Conservation (phyloP, 2,797 vertebrate species). For the Parotocinclus haroldoi region DNA sequence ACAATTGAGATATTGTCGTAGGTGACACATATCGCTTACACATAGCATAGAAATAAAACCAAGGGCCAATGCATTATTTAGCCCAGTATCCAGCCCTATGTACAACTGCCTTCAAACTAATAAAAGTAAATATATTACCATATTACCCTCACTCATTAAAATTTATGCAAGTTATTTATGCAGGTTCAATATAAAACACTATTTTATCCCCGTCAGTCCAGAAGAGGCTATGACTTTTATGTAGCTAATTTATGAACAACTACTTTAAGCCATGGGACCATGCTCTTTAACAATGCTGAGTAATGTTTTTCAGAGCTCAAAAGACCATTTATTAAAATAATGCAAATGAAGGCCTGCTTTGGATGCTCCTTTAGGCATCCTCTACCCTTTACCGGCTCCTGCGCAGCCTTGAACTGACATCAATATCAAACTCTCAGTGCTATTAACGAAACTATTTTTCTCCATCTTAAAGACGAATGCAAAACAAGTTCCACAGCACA, state of each 20-base stretch:
- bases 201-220: neutral
- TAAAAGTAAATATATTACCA: too few relatives aligned
- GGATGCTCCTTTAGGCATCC: conserved; percentile 2
- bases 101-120: too few relatives aligned
- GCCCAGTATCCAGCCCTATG: too few relatives aligned
- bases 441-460: neutral
- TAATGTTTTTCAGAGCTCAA: neutral
- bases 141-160: too few relatives aligned
- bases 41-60: too few relatives aligned
- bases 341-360: conserved; percentile 9
- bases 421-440: conserved; percentile 3
- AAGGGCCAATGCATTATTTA: too few relatives aligned
- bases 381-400: conserved; percentile 22
- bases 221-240: neutral
- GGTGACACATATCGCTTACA: too few relatives aligned
- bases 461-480: neutral
- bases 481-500: neutral
- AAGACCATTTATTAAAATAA: neutral
- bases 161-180: too few relatives aligned
- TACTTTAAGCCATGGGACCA: too few relatives aligned
- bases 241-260: too few relatives aligned
- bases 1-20: too few relatives aligned
- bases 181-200: too few relatives aligned
- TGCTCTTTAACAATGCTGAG: neutral
- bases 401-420: conserved; percentile 1